Evolutionary conservation across 2,797 vertebrate species (phyloP).

Genomic region (Pogonophryne albipinna): DNA sequence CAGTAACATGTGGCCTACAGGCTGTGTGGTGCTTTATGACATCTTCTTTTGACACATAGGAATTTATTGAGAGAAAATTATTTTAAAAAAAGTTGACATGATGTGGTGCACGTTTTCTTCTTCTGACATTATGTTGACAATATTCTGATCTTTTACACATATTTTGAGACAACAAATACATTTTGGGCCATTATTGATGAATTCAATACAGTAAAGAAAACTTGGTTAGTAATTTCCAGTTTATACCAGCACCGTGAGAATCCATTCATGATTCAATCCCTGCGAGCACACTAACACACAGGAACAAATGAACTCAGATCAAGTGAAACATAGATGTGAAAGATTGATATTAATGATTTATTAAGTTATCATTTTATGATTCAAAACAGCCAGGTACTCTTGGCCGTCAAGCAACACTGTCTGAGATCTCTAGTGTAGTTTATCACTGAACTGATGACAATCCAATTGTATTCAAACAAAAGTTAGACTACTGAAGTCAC

Average conservation of each 20-base stretch:
- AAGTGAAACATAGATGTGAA: background rate
- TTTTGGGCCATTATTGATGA: background rate
- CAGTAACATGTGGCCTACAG: conserved; percentile 24
- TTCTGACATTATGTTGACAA: background rate
- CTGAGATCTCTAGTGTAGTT: background rate
- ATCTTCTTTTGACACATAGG: background rate
- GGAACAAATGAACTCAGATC: background rate
- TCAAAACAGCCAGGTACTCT: background rate
- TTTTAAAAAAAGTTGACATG: too few species aligned
- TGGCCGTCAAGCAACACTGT: background rate
- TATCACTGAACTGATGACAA: background rate
- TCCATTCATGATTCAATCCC: background rate
- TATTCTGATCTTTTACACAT: background rate
- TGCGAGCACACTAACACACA: background rate
- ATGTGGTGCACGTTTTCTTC: background rate
- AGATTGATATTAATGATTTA: background rate
- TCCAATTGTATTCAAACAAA: background rate
- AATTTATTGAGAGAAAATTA: background rate
- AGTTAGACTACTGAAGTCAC: background rate
- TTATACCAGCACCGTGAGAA: background rate
- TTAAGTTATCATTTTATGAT: background rate
- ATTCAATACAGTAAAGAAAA: background rate
- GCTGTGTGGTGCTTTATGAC: conserved; percentile 45
- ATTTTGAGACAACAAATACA: background rate
- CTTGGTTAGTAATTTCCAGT: background rate